These are phyloP conservation scores for Salvelinus namaycush DNA, from an alignment of 2,113 vertebrate species.

Conservation along the genomic window DNA sequence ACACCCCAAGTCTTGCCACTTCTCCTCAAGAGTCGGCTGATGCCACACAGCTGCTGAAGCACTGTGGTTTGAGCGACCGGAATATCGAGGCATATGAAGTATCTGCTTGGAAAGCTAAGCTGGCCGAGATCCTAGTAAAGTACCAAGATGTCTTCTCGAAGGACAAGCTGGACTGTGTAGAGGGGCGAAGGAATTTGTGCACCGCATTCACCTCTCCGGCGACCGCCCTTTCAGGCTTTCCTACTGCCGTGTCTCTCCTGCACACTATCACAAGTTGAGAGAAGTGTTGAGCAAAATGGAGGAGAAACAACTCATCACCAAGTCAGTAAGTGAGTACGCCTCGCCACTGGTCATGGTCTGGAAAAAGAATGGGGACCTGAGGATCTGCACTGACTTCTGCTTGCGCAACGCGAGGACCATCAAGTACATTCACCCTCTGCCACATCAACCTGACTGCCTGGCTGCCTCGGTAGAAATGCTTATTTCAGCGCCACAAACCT, in stretches of 20 bases:
- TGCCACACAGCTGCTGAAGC: background rate
- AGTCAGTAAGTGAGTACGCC: background rate
- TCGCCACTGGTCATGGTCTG: conserved; percentile 12
- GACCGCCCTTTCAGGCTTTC: background rate
- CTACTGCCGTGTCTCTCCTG: background rate
- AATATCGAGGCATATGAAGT: conserved; percentile 12
- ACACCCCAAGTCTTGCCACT: background rate
- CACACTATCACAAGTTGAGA: conserved; percentile 19
- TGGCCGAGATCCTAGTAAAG: background rate
- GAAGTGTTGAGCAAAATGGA: background rate
- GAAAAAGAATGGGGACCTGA: conserved; percentile 4
- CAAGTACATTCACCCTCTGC: background rate
- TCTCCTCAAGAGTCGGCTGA: background rate
- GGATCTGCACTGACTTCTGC: background rate
- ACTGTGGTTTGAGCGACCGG: background rate
- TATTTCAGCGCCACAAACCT: conserved; percentile 7
- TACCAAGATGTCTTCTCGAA: conserved; percentile 2
- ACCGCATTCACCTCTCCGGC: background rate
- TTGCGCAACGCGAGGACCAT: background rate
- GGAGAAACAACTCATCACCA: conserved; percentile 6
- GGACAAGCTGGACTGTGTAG: conserved; percentile 14
- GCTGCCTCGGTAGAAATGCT: conserved; percentile 13
- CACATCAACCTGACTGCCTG: background rate
- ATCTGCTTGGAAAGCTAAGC: conserved; percentile 8
- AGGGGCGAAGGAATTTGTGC: conserved; percentile 13